These are phyloP conservation scores for Halocynthia aurantium DNA, from an alignment of 23 tunicate genomes.

Conservation along the genomic window DNA sequence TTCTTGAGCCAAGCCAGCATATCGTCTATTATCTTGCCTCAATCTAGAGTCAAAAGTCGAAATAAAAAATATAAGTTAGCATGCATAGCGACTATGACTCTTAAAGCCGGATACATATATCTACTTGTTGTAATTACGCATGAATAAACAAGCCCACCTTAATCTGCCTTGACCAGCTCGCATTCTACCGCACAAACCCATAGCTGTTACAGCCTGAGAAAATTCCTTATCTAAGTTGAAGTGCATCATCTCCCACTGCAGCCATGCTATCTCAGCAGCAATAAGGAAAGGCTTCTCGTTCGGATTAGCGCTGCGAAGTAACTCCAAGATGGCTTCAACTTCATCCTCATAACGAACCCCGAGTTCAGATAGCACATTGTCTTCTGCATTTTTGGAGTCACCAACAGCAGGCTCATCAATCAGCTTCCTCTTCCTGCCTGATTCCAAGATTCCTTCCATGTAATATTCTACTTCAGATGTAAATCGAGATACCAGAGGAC, in stretches of 20 bases:
- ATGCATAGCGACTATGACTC: neutral
- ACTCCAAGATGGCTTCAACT: slow-evolving; percentile 13
- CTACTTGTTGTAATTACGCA: neutral
- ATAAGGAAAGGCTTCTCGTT: slow-evolving; percentile 3
- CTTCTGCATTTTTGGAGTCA: slow-evolving; percentile 1
- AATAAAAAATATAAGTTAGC: neutral
- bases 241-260: slow-evolving; percentile 44
- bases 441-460: neutral
- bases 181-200: slow-evolving; percentile 53
- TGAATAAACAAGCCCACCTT: neutral
- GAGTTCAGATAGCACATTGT: slow-evolving; percentile 31
- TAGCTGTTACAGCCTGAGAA: slow-evolving; percentile 30
- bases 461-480: neutral
- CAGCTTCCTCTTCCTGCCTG: slow-evolving; percentile 22
- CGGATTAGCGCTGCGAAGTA: slow-evolving; percentile 5
- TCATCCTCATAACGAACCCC: slow-evolving; percentile 54
- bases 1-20: slow-evolving; percentile 53
- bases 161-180: slow-evolving; percentile 23
- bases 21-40: slow-evolving; percentile 51
- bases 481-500: slow-evolving; percentile 14
- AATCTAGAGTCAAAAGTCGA: slow-evolving; percentile 14
- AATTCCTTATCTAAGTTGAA: slow-evolving; percentile 36
- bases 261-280: slow-evolving; percentile 26
- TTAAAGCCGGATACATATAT: neutral
- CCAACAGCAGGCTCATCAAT: slow-evolving; percentile 38